A percentile compares a stretch with the other conserved stretches of the same genome.
Conservation (phyloP, 2,888 invertebrate genomes). For the Tribolium freemani region DNA sequence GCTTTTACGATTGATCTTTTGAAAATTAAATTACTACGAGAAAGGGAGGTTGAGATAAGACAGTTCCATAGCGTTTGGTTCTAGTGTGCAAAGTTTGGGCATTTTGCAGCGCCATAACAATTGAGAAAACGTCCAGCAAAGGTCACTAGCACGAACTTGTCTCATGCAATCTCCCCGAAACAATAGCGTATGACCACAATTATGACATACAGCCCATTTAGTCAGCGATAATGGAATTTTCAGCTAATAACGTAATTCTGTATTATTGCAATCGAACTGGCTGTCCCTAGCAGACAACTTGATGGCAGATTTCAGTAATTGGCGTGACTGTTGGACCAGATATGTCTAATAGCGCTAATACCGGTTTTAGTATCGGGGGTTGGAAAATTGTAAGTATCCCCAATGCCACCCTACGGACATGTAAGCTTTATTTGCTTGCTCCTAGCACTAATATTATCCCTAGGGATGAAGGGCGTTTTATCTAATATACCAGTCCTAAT, state of each 20-base stretch:
- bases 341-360: constrained; percentile 65
- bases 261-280: constrained; percentile 20
- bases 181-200: neutral
- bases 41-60: too few relatives aligned
- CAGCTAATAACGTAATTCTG: constrained; percentile 14
- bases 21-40: too few relatives aligned
- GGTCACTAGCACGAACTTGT: neutral
- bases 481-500: constrained; percentile 61
- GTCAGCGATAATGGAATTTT: constrained; percentile 23
- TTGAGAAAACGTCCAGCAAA: neutral
- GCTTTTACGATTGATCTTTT: too few relatives aligned
- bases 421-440: constrained; percentile 63
- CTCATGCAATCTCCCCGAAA: neutral
- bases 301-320: constrained; percentile 57
- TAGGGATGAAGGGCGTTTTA: constrained; percentile 60
- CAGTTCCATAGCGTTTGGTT: too few relatives aligned
- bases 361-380: constrained; percentile 56
- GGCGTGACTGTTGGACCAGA: constrained; percentile 64
- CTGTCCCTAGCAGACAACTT: constrained; percentile 25
- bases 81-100: neutral
- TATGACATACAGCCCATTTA: neutral
- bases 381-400: constrained; percentile 35
- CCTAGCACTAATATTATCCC: constrained; percentile 64
- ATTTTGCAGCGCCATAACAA: neutral
- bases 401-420: constrained; percentile 54